Conservation (phyloP, 2,888 invertebrate species). For the Megastigmus dorsalis region DNA sequence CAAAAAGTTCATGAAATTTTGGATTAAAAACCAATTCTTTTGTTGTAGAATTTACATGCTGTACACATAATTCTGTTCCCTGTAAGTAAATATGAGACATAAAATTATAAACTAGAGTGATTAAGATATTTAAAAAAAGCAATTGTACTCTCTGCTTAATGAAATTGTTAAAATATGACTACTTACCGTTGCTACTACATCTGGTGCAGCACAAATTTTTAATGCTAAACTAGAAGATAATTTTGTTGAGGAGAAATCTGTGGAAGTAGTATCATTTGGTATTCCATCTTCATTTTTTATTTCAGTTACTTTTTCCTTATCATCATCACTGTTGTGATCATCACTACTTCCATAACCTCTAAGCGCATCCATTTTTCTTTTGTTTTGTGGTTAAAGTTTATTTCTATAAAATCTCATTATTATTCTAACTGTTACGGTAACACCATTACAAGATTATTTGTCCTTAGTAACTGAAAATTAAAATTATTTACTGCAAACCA, state of each 20-base stretch:
- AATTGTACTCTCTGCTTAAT: neutral
- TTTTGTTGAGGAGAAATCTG: neutral
- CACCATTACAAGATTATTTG: too few relatives aligned
- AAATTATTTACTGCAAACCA: too few relatives aligned
- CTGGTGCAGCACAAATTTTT: constrained; percentile 87
- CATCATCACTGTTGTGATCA: constrained; percentile 76
- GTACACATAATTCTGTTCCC: constrained; percentile 83
- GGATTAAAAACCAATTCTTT: constrained; percentile 94
- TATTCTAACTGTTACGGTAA: too few relatives aligned
- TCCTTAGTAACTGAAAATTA: too few relatives aligned
- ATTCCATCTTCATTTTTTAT: constrained; percentile 12
- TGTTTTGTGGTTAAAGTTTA: too few relatives aligned
- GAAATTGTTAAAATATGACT: constrained; percentile 57
- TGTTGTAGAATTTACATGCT: constrained; percentile 85
- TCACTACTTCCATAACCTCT: constrained; percentile 83
- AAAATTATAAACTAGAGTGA: constrained; percentile 29
- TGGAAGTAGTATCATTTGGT: neutral
- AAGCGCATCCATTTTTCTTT: constrained; percentile 80
- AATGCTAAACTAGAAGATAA: constrained; percentile 66
- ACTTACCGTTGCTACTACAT: constrained; percentile 87
- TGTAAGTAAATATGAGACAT: constrained; percentile 68
- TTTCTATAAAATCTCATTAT: too few relatives aligned
- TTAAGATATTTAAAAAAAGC: neutral
- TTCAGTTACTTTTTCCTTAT: constrained; percentile 62
- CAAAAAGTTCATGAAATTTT: constrained; percentile 94